Base-by-base conservation (phyloP, 2,797 vertebrate species). In the Muscicapa striata region DNA sequence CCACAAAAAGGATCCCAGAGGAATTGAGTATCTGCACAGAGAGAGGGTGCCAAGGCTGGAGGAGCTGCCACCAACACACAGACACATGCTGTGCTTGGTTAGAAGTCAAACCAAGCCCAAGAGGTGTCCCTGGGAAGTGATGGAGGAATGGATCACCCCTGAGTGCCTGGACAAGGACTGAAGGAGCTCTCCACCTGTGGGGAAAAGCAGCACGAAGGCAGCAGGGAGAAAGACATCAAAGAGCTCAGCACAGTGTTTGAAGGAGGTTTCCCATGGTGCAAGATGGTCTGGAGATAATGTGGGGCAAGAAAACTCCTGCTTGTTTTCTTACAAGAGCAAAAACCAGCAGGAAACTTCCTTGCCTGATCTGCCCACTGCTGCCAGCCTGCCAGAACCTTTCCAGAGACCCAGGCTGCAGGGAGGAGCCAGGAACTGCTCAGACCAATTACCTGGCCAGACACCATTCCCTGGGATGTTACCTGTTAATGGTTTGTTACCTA, bases 1-100 rank as follows among this genome's bases (percentile, higher is more conserved):
- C 61, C 69, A 73, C 30, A 45, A 57, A 30, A 61, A 75, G 7
- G 4, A 23, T 52, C 66, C 48, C 51, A 30, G 23, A 45, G 38
- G 14, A 70, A 9, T 1, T 4, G 46, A 62, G 8, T 5, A 29
- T 34, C 62, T 86, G 61, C 26, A 36, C 10, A 18, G 32, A 29
- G 55, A 40, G 32, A 29, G 55, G 36, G 40, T 86, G 15, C 30
- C 18, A n/a, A 27, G 41, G 54, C 62, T 78, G 77, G 43, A 87
- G 73, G 61, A 91, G 62, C 41, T 81, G 66, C n/a, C 51, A 49
- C 18, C 66, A 76, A 9, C 76, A 30, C 55, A 27, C 14, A 57
- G 38, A 15, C 2, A 3, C 2, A 0, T 0, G 13, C 3, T 1
- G 1, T 11, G 46, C 41, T 23, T 9, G 54, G 5, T 29, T 15